Percentiles rank a stretch among this genome's conserved stretches.
Evolutionary conservation across 2,888 invertebrate species (phyloP).

Genomic region (Cheilosia pagana): DNA sequence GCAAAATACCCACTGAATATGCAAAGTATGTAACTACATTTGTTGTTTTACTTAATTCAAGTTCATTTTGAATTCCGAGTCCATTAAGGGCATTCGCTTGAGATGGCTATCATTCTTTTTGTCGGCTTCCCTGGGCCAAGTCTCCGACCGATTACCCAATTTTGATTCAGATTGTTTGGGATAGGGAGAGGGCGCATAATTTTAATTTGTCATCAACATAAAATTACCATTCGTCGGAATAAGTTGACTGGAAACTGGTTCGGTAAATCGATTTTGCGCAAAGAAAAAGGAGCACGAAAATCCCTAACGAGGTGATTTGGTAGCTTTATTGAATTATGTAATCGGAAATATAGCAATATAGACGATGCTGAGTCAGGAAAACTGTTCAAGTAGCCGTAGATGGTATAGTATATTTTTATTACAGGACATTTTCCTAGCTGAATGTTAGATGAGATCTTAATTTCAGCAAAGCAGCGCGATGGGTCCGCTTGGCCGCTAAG

Average conservation of each 20-base stretch:
- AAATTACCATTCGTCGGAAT: constrained; percentile 13
- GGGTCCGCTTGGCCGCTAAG: too few relatives aligned
- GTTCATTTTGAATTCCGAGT: constrained; percentile 3
- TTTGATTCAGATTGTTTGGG: background rate
- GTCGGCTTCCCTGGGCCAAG: constrained; percentile 1
- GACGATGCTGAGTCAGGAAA: too few relatives aligned
- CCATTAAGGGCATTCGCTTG: background rate
- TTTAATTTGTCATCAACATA: constrained; percentile 23
- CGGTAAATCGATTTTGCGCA: background rate
- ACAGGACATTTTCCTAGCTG: too few relatives aligned
- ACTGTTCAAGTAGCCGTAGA: too few relatives aligned
- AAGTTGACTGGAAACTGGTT: constrained; percentile 30
- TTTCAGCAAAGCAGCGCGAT: too few relatives aligned
- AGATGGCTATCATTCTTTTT: constrained; percentile 20
- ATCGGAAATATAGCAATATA: too few relatives aligned
- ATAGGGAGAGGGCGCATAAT: background rate
- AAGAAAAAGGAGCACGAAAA: background rate
- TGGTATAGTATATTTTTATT: too few relatives aligned
- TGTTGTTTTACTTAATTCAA: constrained; percentile 12
- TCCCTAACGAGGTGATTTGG: constrained; percentile 19
- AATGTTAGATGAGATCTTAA: too few relatives aligned
- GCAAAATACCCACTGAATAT: background rate
- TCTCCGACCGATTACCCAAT: constrained; percentile 19
- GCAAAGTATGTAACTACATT: constrained; percentile 24
- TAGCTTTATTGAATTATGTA: background rate